Conservation (phyloP, 2,113 vertebrate genomes). For the Caranx melampygus region DNA sequence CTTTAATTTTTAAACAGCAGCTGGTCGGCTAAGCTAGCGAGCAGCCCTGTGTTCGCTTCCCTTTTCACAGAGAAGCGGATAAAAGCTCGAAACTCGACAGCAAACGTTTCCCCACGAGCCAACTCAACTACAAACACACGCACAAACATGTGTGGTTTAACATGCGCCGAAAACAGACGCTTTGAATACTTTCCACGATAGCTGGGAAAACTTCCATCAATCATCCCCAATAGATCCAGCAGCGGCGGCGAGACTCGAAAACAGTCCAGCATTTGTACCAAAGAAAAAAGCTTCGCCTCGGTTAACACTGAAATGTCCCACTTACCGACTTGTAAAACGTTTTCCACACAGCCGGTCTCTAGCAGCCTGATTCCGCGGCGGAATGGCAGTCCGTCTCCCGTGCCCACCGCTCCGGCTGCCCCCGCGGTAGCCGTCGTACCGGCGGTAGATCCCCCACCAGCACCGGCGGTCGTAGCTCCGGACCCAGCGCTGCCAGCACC, state of each 20-base stretch:
- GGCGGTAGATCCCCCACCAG: conserved; percentile 75
- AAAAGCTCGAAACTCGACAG: conserved; percentile 3
- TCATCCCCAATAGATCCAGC: conserved; percentile 57
- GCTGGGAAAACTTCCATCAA: conserved; percentile 76
- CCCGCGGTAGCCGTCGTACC: conserved; percentile 70
- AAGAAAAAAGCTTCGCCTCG: conserved; percentile 20
- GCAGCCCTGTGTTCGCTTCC: conserved; percentile 28
- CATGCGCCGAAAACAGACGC: conserved; percentile 21
- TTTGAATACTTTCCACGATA: conserved; percentile 70
- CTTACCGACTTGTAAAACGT: conserved; percentile 99
- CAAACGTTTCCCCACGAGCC: neutral
- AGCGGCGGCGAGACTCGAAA: conserved; percentile 31
- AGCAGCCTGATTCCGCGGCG: conserved; percentile 94
- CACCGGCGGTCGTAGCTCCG: conserved; percentile 68
- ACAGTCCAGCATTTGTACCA: conserved; percentile 20
- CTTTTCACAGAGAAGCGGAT: neutral
- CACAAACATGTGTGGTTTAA: neutral
- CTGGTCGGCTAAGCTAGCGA: conserved; percentile 67
- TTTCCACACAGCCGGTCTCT: conserved; percentile 96
- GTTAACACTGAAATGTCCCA: conserved; percentile 58
- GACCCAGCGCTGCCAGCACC: conserved; percentile 73
- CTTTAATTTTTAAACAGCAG: conserved; percentile 86
- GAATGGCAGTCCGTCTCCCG: conserved; percentile 92
- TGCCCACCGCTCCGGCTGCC: conserved; percentile 73
- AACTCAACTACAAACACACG: neutral